Conservation (phyloP, 2,113 vertebrate species). For the Sinocyclocheilus maitianheensis region DNA sequence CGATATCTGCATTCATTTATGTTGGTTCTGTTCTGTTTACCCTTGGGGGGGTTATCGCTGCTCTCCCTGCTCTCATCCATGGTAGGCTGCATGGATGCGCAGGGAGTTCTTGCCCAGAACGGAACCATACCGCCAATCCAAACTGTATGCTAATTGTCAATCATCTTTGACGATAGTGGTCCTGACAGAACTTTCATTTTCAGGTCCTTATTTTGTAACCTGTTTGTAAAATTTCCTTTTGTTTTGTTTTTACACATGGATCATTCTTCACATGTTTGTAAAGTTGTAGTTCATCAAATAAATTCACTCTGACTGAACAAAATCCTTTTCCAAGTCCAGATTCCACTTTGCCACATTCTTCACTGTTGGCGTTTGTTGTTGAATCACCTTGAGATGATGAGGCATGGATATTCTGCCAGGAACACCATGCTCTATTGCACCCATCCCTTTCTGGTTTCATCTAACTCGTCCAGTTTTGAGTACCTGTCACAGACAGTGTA, state of each 20-base stretch:
- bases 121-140: no score
- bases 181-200: neutral
- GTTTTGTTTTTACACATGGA: neutral
- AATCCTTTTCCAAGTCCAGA: neutral
- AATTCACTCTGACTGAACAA: neutral
- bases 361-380: neutral
- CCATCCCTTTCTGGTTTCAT: conserved; percentile 7
- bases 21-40: no score
- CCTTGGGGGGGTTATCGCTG: no score
- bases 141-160: neutral
- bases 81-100: no score
- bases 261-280: no score
- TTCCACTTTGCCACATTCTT: neutral
- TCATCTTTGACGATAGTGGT: no score
- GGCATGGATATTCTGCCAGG: neutral
- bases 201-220: neutral
- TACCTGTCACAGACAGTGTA: conserved; percentile 11
- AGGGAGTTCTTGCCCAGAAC: no score
- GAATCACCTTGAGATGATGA: conserved; percentile 30
- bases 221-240: neutral
- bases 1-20: no score
- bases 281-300: neutral
- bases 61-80: no score
- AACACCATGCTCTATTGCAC: conserved; percentile 18
- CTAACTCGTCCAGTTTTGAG: neutral